A percentile compares a stretch with the other conserved stretches of the same genome.
Evolutionary conservation across 2,888 invertebrate genomes (phyloP).

Genomic region (Apantesis nais): DNA sequence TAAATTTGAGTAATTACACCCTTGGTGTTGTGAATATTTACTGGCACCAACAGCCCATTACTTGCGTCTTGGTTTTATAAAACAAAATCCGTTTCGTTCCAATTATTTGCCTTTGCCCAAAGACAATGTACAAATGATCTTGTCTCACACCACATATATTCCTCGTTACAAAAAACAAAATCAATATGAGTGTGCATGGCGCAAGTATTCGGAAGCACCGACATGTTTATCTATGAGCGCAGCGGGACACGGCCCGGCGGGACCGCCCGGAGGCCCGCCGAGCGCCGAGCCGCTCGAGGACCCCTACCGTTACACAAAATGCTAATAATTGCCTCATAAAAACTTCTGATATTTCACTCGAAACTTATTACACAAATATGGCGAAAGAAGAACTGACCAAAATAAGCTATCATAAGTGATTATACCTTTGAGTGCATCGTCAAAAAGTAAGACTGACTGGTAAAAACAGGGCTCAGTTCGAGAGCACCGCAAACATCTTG

Average conservation of each 20-base stretch:
- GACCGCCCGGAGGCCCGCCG: conserved; percentile 29
- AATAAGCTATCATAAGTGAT: conserved; percentile 33
- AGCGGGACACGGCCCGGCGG: conserved; percentile 54
- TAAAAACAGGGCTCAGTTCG: background rate
- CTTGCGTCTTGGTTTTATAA: background rate
- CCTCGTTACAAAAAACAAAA: conserved; percentile 45
- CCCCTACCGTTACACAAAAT: conserved; percentile 59
- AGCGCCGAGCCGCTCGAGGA: conserved; percentile 42
- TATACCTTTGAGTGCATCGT: conserved; percentile 20
- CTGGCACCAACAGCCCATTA: too few relatives aligned
- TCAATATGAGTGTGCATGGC: conserved; percentile 45
- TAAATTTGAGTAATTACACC: too few relatives aligned
- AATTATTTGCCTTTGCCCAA: conserved; percentile 13
- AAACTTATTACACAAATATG: conserved; percentile 47
- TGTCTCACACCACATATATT: conserved; percentile 36
- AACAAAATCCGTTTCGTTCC: conserved; percentile 6
- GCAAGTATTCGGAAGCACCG: conserved; percentile 52
- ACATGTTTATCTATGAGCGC: conserved; percentile 65
- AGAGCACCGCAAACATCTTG: background rate
- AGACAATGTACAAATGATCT: conserved; percentile 39
- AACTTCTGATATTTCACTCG: conserved; percentile 55
- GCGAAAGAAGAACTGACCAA: conserved; percentile 33
- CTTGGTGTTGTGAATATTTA: too few relatives aligned
- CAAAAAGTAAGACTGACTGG: conserved; percentile 1
- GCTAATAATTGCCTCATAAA: conserved; percentile 65